Evolutionary conservation across 1,140 invertebrate genomes (phyloP).

Genomic region (Achatina immaculata): DNA sequence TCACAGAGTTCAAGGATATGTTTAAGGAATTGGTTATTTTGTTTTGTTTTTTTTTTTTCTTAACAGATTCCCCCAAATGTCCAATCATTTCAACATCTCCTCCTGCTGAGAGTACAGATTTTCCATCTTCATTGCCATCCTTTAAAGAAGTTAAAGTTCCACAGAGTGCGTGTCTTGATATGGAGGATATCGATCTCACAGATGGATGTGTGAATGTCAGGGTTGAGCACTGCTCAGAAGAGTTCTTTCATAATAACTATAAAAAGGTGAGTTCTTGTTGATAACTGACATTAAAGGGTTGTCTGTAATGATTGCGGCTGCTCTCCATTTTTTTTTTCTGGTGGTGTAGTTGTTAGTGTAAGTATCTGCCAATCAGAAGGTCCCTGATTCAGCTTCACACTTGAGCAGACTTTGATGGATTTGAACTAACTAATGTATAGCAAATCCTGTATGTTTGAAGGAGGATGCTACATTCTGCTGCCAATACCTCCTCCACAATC

Average conservation of each 20-base stretch:
- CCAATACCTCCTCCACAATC: too few relatives aligned
- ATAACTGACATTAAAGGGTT: neutral
- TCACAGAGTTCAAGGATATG: too few relatives aligned
- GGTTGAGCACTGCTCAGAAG: conserved; percentile 52
- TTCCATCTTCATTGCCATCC: neutral
- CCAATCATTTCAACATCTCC: too few relatives aligned
- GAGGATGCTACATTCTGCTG: too few relatives aligned
- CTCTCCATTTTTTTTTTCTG: too few relatives aligned
- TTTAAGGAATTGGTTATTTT: neutral
- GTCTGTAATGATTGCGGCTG: too few relatives aligned
- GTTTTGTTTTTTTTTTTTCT: neutral
- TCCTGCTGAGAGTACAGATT: neutral
- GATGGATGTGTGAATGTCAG: conserved; percentile 61
- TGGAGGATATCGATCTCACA: conserved; percentile 53
- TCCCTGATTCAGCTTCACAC: too few relatives aligned
- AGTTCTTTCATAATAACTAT: conserved; percentile 56
- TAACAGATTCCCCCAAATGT: neutral
- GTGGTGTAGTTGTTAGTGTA: too few relatives aligned
- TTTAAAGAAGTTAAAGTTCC: neutral
- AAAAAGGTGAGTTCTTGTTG: conserved; percentile 52
- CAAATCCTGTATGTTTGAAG: too few relatives aligned
- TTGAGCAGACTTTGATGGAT: too few relatives aligned
- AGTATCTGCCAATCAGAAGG: too few relatives aligned
- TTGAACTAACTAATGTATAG: too few relatives aligned
- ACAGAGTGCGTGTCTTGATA: neutral